Evolutionary conservation across 2,797 vertebrate species (phyloP).

Genomic region (Cottoperca gobio): DNA sequence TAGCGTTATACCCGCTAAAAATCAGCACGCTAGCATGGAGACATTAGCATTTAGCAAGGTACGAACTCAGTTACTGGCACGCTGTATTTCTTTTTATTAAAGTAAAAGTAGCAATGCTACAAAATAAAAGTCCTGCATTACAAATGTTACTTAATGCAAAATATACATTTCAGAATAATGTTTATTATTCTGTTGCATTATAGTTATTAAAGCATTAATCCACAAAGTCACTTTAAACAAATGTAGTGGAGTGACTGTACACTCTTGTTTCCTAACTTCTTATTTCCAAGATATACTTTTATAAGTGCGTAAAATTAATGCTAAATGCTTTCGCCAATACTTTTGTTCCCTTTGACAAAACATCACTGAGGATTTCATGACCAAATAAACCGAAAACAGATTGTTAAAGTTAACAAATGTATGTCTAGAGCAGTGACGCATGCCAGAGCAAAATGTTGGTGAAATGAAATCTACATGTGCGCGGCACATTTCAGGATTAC

Average conservation of each 20-base stretch:
- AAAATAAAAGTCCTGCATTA: no score
- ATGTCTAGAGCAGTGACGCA: slow-evolving; percentile 1
- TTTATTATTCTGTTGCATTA: no score
- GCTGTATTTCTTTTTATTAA: no score
- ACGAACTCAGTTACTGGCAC: background rate
- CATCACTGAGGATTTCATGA: background rate
- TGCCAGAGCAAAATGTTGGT: slow-evolving; percentile 33
- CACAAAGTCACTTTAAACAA: no score
- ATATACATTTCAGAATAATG: no score
- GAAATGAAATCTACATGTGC: slow-evolving; percentile 72
- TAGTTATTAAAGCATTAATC: no score
- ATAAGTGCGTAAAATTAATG: background rate
- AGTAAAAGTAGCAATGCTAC: no score
- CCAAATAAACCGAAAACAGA: slow-evolving; percentile 31
- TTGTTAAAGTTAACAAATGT: slow-evolving; percentile 16
- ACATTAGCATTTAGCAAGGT: background rate
- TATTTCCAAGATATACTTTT: background rate
- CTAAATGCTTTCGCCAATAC: background rate
- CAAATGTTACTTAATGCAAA: no score
- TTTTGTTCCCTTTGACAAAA: slow-evolving; percentile 10
- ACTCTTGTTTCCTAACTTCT: no score
- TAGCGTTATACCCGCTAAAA: background rate
- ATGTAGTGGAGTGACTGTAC: no score
- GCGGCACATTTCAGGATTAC: slow-evolving; percentile 75
- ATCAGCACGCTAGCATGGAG: background rate